These are phyloP conservation scores for Himalopsyche tibetana DNA, from an alignment of 2,888 invertebrate species.

Conservation along the genomic window DNA sequence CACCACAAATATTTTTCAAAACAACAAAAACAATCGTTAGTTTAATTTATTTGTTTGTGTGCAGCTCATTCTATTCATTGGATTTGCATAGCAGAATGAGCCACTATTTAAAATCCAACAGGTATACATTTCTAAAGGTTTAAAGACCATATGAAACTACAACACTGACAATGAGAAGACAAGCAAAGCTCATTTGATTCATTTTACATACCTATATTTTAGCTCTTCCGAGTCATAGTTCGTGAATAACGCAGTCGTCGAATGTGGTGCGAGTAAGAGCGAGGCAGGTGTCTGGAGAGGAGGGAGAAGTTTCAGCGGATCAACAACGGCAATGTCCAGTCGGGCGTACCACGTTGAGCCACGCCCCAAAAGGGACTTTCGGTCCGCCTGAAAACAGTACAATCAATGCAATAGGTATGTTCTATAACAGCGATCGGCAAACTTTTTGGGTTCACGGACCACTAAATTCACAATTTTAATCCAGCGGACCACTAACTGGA, in stretches of 20 bases:
- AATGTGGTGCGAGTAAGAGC: constrained; percentile 54
- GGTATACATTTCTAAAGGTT: too few relatives aligned
- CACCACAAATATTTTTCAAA: too few relatives aligned
- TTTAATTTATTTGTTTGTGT: too few relatives aligned
- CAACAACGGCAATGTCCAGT: constrained; percentile 49
- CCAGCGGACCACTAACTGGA: too few relatives aligned
- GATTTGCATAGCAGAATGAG: too few relatives aligned
- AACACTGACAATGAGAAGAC: neutral
- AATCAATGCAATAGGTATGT: neutral
- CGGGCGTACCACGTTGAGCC: constrained; percentile 47
- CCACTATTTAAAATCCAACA: too few relatives aligned
- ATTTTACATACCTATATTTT: constrained; percentile 49
- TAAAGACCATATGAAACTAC: too few relatives aligned
- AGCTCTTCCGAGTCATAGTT: constrained; percentile 41
- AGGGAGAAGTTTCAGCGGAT: constrained; percentile 51
- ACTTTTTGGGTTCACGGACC: too few relatives aligned
- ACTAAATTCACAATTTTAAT: too few relatives aligned
- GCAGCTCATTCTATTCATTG: too few relatives aligned
- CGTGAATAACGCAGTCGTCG: constrained; percentile 42
- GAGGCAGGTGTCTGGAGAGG: constrained; percentile 6
- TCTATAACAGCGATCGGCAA: too few relatives aligned
- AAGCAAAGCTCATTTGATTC: neutral
- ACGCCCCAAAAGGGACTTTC: constrained; percentile 45
- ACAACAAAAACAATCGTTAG: too few relatives aligned
- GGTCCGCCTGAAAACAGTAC: constrained; percentile 49